Evolutionary conservation across 2,113 vertebrate species (phyloP).

Genomic region (Psephotus haematonotus): DNA sequence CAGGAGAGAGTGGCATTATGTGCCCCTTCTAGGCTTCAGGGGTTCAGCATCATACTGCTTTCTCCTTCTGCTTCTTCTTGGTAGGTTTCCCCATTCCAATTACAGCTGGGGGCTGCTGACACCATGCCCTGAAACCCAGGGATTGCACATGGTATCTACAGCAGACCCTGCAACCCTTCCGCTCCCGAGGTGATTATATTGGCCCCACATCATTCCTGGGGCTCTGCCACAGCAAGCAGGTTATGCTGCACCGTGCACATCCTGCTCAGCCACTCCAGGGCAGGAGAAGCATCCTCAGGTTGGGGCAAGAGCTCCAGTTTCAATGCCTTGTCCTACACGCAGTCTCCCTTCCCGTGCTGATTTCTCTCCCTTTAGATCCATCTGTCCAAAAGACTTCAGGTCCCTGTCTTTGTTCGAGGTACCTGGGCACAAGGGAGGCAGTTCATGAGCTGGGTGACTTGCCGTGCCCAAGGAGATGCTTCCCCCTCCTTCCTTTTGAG

Average conservation of each 20-base stretch:
- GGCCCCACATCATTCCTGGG: fast-evolving
- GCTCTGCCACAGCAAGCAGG: fast-evolving
- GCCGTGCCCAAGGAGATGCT: background rate
- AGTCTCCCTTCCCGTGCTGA: background rate
- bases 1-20: background rate
- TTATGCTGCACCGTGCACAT: fast-evolving
- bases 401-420: fast-evolving
- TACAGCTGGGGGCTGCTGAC: background rate
- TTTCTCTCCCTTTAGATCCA: background rate
- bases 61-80: background rate
- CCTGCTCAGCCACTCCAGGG: background rate
- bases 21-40: background rate
- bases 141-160: background rate
- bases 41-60: background rate
- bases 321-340: background rate
- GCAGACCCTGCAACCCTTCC: background rate
- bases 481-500: background rate
- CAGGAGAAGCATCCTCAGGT: background rate
- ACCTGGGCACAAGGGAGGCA: background rate
- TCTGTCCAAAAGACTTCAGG: background rate
- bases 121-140: background rate
- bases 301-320: background rate
- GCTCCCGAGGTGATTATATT: too few species aligned
- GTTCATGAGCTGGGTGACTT: background rate
- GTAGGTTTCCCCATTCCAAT: background rate